Evolutionary conservation across 2,113 vertebrate species (phyloP).

Genomic region (Oxyruncus cristatus): DNA sequence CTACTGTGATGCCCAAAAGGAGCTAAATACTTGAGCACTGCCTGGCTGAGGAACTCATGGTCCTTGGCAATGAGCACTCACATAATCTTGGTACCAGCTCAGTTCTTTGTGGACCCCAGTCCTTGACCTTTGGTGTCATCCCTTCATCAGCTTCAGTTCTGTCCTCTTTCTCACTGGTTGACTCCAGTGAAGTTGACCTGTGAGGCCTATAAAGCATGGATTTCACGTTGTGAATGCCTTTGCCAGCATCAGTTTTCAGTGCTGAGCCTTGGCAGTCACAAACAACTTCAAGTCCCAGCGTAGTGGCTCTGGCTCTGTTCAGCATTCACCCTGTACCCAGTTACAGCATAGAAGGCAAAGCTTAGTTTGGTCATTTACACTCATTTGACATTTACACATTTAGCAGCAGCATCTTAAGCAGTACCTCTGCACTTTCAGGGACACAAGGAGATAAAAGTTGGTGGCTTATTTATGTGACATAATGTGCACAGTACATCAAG

Average conservation of each 20-base stretch:
- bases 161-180: background rate
- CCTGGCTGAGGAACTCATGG: background rate
- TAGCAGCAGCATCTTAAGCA: background rate
- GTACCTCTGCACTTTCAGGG: background rate
- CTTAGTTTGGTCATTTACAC: background rate
- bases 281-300: background rate
- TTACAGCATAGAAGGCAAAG: background rate
- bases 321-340: background rate
- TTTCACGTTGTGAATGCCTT: background rate
- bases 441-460: background rate
- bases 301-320: background rate
- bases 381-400: too few relatives aligned
- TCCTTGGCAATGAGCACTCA: background rate
- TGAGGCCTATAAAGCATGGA: background rate
- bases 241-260: background rate
- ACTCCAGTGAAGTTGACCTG: background rate
- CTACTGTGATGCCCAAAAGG: background rate
- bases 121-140: background rate
- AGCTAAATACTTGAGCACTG: background rate
- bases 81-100: background rate
- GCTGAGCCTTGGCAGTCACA: background rate
- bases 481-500: background rate
- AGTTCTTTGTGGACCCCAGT: background rate
- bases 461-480: background rate
- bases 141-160: background rate